A percentile compares a stretch with the other conserved stretches of the same genome.
phyloP scores from a whole-genome alignment of 1,140 invertebrate species.

The Phymastichus coffea region DNA sequence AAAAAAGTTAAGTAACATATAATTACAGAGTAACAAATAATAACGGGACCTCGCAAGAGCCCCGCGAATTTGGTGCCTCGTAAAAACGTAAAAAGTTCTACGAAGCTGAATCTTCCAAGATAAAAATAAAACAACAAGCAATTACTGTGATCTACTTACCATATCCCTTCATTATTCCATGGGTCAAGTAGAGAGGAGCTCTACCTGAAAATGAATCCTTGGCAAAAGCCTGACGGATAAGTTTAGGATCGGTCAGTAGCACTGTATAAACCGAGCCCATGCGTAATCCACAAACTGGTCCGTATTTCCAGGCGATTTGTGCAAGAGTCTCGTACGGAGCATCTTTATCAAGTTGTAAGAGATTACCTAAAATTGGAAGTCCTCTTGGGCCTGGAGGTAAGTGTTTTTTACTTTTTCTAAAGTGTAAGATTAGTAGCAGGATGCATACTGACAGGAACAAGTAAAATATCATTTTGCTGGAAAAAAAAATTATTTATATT shows the following conservation, averaged over 20 bases:
- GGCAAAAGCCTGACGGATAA: conserved; percentile 69
- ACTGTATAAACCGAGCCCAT: conserved; percentile 75
- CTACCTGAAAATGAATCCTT: conserved; percentile 70
- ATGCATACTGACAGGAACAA: conserved; percentile 7
- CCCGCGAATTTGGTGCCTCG: too few species aligned
- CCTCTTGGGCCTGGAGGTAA: conserved; percentile 77
- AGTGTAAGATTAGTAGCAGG: conserved; percentile 11
- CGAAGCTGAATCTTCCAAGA: too few species aligned
- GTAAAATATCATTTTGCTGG: too few species aligned
- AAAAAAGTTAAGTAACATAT: too few species aligned
- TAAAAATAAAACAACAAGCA: too few species aligned
- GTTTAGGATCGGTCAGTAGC: conserved; percentile 69
- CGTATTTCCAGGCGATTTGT: conserved; percentile 65
- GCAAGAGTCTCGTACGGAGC: conserved; percentile 72
- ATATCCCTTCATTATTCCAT: conserved; percentile 83
- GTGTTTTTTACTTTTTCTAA: conserved; percentile 23
- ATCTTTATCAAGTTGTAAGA: conserved; percentile 68
- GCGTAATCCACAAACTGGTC: conserved; percentile 68
- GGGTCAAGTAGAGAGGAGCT: conserved; percentile 78
- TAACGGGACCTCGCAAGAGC: too few species aligned
- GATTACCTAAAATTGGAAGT: conserved; percentile 75
- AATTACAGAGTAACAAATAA: too few species aligned
- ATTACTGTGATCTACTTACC: conserved; percentile 65
- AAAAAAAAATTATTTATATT: too few species aligned
- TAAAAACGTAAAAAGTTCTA: too few species aligned